Evolutionary conservation across 2,113 vertebrate genomes (phyloP).

Genomic region (Nothoprocta perdicaria): DNA sequence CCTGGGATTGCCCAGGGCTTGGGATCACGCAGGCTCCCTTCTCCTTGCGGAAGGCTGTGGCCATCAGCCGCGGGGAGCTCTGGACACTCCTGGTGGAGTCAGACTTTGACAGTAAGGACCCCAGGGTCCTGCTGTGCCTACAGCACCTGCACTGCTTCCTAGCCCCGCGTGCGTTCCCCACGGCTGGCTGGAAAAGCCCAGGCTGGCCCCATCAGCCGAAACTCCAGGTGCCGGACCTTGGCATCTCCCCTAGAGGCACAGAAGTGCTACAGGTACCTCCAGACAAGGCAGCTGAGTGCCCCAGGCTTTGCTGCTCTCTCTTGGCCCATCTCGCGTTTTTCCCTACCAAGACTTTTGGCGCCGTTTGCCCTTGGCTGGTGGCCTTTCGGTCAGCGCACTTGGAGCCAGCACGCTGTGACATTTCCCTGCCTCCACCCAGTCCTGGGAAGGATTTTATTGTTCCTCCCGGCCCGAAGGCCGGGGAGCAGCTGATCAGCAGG

Average conservation of each 20-base stretch:
- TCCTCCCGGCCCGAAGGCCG: not conserved
- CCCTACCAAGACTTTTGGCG: accelerated
- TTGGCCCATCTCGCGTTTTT: not conserved
- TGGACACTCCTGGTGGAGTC: not conserved
- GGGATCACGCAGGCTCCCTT: too few relatives aligned
- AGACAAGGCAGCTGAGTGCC: accelerated
- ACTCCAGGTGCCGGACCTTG: accelerated
- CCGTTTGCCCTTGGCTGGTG: not conserved
- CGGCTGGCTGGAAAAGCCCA: not conserved
- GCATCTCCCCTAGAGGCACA: not conserved
- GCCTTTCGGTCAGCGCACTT: not conserved
- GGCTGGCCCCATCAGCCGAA: not conserved
- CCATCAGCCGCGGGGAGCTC: too few relatives aligned
- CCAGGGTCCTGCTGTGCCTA: not conserved
- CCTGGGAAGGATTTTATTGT: accelerated
- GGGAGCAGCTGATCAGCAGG: not conserved
- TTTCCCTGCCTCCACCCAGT: not conserved
- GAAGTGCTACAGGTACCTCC: not conserved
- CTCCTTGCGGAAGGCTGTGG: too few relatives aligned
- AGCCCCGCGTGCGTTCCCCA: accelerated
- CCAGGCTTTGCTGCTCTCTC: not conserved
- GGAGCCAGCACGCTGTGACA: not conserved
- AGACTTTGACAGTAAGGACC: not conserved
- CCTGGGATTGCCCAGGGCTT: not conserved
- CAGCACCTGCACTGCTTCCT: too few relatives aligned